A percentile compares a stretch with the other conserved stretches of the same genome.
These are phyloP conservation scores for Cheilosia pagana DNA, from an alignment of 2,888 invertebrate species.

Conservation along the genomic window DNA sequence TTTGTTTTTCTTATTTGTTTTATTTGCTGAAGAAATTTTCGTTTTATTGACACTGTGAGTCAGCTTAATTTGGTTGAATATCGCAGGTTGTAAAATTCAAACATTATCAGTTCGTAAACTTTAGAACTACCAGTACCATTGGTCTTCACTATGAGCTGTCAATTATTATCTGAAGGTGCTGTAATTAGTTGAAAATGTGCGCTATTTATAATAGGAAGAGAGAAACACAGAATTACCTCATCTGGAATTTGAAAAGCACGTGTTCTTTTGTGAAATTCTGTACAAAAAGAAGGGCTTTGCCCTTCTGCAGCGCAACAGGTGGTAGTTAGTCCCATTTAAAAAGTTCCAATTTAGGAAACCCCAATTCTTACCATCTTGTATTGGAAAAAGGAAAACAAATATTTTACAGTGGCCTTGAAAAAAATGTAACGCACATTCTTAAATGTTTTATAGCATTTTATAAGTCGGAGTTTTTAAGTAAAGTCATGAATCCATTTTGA, in stretches of 20 bases:
- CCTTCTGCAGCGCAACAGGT: neutral
- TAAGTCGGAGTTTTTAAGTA: too few species aligned
- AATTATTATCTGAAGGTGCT: slow-evolving; percentile 1
- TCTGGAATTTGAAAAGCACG: slow-evolving; percentile 15
- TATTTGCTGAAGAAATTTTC: neutral
- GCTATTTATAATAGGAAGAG: too few species aligned
- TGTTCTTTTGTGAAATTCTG: neutral
- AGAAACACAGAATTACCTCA: neutral
- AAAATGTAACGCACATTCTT: neutral
- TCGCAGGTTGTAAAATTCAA: neutral
- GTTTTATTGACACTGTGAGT: slow-evolving; percentile 41
- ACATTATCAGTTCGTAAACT: slow-evolving; percentile 24
- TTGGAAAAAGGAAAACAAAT: neutral
- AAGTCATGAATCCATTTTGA: too few species aligned
- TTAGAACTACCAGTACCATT: neutral
- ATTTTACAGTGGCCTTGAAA: neutral
- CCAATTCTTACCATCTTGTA: neutral
- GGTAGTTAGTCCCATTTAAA: slow-evolving; percentile 2
- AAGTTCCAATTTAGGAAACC: slow-evolving; percentile 5
- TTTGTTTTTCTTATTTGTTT: slow-evolving; percentile 6
- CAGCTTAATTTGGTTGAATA: slow-evolving; percentile 26
- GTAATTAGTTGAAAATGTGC: neutral
- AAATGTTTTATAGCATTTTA: too few species aligned
- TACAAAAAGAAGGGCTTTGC: neutral
- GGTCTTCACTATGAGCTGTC: neutral